These are phyloP conservation scores for Drosophila cardini DNA, from an alignment of 1,140 invertebrate genomes.

Conservation along the genomic window DNA sequence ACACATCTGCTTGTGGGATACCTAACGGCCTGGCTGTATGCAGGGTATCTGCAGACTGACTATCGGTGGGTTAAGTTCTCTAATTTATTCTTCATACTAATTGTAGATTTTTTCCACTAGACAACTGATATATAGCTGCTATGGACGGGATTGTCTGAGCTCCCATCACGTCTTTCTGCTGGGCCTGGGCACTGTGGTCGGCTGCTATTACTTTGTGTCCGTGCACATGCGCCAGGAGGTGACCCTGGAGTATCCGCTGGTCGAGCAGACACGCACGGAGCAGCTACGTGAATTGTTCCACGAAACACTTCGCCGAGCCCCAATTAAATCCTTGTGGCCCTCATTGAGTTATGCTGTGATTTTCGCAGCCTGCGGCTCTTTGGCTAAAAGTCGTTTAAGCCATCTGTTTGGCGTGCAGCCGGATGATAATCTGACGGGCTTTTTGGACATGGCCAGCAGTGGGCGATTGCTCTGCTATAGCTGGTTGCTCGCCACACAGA, in stretches of 20 bases:
- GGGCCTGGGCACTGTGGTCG: constrained; percentile 89
- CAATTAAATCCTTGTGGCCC: constrained; percentile 87
- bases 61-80: constrained; percentile 78
- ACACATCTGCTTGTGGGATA: constrained; percentile 86
- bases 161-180: constrained; percentile 87
- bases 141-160: constrained; percentile 84
- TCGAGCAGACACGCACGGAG: constrained; percentile 88
- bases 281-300: constrained; percentile 87
- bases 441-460: constrained; percentile 59
- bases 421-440: constrained; percentile 62
- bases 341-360: constrained; percentile 86
- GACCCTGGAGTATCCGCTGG: constrained; percentile 88
- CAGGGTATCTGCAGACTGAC: constrained; percentile 85
- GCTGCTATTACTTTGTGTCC: constrained; percentile 88
- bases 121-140: constrained; percentile 58
- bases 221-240: constrained; percentile 86
- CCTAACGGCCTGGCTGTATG: constrained; percentile 86
- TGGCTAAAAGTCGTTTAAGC: constrained; percentile 49
- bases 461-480: constrained; percentile 86
- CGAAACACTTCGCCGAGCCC: constrained; percentile 86
- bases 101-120: constrained; percentile 22
- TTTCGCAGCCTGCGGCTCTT: constrained; percentile 58
- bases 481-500: constrained; percentile 89
- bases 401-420: constrained; percentile 51
- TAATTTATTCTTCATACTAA: neutral